Evolutionary conservation across 2,113 vertebrate genomes (phyloP).

Genomic region (Centrocercus urophasianus): DNA sequence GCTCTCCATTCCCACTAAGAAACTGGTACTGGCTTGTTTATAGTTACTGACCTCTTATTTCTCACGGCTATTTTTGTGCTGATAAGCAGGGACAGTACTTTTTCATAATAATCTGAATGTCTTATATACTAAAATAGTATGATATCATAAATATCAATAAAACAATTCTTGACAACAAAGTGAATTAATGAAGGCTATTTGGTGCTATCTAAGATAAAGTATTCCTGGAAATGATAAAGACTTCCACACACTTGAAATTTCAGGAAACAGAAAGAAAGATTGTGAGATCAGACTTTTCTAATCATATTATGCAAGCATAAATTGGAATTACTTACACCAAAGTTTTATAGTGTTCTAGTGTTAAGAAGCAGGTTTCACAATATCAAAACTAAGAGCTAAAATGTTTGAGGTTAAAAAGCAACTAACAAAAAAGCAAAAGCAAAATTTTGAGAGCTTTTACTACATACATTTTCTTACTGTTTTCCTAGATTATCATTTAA

Average conservation of each 20-base stretch:
- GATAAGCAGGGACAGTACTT: not conserved
- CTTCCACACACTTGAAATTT: not conserved
- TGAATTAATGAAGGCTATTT: not conserved
- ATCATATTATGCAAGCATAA: not conserved
- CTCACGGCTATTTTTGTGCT: not conserved
- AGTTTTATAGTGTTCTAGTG: not conserved
- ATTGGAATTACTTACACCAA: not conserved
- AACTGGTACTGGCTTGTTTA: not conserved
- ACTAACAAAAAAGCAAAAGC: not conserved
- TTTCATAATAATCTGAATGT: not conserved
- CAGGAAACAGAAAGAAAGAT: not conserved
- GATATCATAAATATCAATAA: not conserved
- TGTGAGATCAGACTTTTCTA: not conserved
- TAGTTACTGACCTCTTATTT: not conserved
- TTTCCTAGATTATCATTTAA: not conserved
- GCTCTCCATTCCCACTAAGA: slow-evolving; percentile 6
- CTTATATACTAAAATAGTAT: not conserved
- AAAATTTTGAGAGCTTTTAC: not conserved
- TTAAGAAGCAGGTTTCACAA: not conserved
- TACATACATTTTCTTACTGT: not conserved
- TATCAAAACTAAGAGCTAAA: not conserved
- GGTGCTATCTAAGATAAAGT: not conserved
- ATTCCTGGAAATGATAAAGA: not conserved
- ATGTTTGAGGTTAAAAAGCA: not conserved
- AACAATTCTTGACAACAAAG: not conserved